Evolutionary conservation across 2,797 vertebrate genomes (phyloP).

Genomic region (Diplodus puntazzo): DNA sequence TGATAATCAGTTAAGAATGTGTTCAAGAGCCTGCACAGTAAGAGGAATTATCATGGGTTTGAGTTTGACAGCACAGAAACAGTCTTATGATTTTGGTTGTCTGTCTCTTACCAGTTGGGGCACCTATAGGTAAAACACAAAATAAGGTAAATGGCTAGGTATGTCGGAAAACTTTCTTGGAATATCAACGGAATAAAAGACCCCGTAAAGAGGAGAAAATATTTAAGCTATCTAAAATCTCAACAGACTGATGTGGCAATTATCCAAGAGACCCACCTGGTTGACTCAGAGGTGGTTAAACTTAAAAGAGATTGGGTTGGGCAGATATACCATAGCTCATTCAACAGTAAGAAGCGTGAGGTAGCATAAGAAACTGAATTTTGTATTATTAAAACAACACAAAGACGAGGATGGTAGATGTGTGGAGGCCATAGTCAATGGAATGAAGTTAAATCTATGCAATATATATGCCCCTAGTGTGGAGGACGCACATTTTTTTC

Average conservation of each 20-base stretch:
- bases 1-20: background rate
- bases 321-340: background rate
- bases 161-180: too few species aligned
- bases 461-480: constrained; percentile 3
- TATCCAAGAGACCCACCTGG: background rate
- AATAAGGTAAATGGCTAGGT: too few species aligned
- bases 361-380: background rate
- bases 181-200: too few species aligned
- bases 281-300: background rate
- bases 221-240: too few species aligned
- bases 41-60: background rate
- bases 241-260: too few species aligned
- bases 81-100: too few species aligned
- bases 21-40: background rate
- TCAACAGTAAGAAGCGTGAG: background rate
- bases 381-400: constrained; percentile 7
- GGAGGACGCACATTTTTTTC: background rate
- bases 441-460: constrained; percentile 1
- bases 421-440: background rate
- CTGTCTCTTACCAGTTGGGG: too few species aligned
- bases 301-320: background rate
- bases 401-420: background rate
- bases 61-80: background rate
- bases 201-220: too few species aligned
- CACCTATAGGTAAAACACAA: too few species aligned